Evolutionary conservation across 2,888 invertebrate species (phyloP).

Genomic region (Mesoligia furuncula): DNA sequence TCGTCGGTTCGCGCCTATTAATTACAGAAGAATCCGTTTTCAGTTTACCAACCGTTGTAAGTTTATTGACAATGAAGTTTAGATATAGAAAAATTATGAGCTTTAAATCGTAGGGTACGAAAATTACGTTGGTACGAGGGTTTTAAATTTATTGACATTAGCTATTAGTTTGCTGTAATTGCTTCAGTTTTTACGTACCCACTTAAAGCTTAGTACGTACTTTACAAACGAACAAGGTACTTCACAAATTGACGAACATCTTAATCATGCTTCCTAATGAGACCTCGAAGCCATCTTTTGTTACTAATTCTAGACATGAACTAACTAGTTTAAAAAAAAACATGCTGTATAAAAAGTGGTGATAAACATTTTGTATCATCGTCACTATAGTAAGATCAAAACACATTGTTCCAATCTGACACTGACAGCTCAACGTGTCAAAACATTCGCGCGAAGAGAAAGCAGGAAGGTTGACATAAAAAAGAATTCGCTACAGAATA

Average conservation of each 20-base stretch:
- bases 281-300: slow-evolving; percentile 1
- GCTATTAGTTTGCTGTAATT: not conserved
- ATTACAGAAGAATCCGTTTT: slow-evolving; percentile 57
- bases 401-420: slow-evolving; percentile 47
- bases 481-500: slow-evolving; percentile 72
- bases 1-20: slow-evolving; percentile 52
- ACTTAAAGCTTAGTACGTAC: not conserved
- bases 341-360: not conserved
- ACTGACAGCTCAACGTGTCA: slow-evolving; percentile 54
- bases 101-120: not conserved
- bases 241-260: slow-evolving; percentile 19
- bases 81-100: not conserved
- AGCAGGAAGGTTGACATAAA: slow-evolving; percentile 62
- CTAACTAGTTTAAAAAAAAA: slow-evolving; percentile 5
- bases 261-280: slow-evolving; percentile 42
- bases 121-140: not conserved
- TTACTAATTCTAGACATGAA: slow-evolving; percentile 18
- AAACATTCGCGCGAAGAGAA: slow-evolving; percentile 62
- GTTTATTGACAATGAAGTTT: slow-evolving; percentile 45
- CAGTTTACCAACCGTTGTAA: slow-evolving; percentile 27
- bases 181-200: not conserved
- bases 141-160: not conserved
- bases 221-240: not conserved
- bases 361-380: slow-evolving; percentile 25
- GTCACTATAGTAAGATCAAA: slow-evolving; percentile 28